Base-by-base conservation (phyloP, 2,113 vertebrate genomes). In the Ahaetulla prasina region DNA sequence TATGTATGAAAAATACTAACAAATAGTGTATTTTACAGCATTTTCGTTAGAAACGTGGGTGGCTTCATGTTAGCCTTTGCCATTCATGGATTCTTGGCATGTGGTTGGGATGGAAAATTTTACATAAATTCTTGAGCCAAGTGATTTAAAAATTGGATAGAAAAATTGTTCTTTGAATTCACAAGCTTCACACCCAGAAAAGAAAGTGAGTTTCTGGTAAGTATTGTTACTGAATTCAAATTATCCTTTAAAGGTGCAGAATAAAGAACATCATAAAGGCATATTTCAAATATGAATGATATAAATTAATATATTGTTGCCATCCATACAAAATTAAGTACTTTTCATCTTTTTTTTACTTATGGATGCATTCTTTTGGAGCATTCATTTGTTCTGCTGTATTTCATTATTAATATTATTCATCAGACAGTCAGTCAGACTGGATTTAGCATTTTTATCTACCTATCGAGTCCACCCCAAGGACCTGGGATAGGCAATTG, bases 1-100 rank as follows among this genome's bases (percentile, higher is more conserved):
- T 99, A 98, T 92, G 98, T 98, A 97, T 85, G 53, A 93, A 97
- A 93, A 2, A 0, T 89, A 95, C 35, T 55, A 91, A 68, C 85
- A 92, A 89, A 39, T 50, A 89, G 20, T 45, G 39, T 55, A 50
- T 92, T 89, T 92, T 50, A 50, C 87, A 95, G 80, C 87, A 74
- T 47, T 60, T 22, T 35, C 85, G 4, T 63, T 52, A 95, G 47
- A 87, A 92, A 89, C 18, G 53, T 63, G 3, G 92, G 57, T 63
- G 39, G 57, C 91, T 89, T 39, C 90, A 0, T 93, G 1, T 6
- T 93, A 11, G 84, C 90, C 53, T 52, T 85, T 93, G 27, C 55
- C 93, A 54, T 89, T 95, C 7, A 74, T 12, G 0, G 52, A 89
- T 89, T 94, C 94, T 91, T 74, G 86, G 30, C 30, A 30, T 92